Base-by-base conservation (phyloP, 2,113 vertebrate genomes). In the Hyla sarda region DNA sequence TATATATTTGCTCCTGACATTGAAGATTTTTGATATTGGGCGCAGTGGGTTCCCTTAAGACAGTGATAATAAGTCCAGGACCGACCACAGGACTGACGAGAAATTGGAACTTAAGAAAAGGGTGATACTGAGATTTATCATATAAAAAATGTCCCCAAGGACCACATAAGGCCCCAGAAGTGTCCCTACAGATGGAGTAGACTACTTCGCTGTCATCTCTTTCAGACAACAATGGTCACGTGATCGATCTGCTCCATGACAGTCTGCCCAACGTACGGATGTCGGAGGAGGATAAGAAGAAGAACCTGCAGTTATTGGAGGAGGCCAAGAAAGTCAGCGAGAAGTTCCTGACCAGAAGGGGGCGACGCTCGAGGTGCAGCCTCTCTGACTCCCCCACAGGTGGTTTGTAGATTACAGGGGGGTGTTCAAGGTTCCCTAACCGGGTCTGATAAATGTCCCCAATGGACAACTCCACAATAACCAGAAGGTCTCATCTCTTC, bases 281-380 rank as follows among this genome's bases (percentile, higher is more conserved):
- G 85, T 97, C 97, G n/a, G 96, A 98, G 37, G 96, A 98, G 87
- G 98, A 99, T 87, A 96, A 96, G 85, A 96, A 95, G 93, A 99
- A 96, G 91, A 99, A 99, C 90, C 92, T 99, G 88, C 96, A 98
- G 25, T 92, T 99, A 79, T 92, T 99, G 71, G 97, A 98, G 90
- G 97, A 99, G 93, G 98, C 98, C 79, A 99, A 97, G 92, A 96
- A 92, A 90, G 97, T 95, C 91, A 99, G 97, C 0, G 97, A 98
- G 89, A 94, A 95, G 30, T 99, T 99, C 90, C 92, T 99, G 73
- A 95, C 91, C 1, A 96, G 98, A 25, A 94, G 97, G 0, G 97
- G 97, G 28, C 96, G 98, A 11, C 95, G 95, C 81, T 98, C 97
- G 54, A 95, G 94, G 87, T 95, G 95, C 92, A 96, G 97, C 92